These are phyloP conservation scores for Todiramphus saurophagus DNA, from an alignment of 2,113 vertebrate genomes.

Conservation along the genomic window DNA sequence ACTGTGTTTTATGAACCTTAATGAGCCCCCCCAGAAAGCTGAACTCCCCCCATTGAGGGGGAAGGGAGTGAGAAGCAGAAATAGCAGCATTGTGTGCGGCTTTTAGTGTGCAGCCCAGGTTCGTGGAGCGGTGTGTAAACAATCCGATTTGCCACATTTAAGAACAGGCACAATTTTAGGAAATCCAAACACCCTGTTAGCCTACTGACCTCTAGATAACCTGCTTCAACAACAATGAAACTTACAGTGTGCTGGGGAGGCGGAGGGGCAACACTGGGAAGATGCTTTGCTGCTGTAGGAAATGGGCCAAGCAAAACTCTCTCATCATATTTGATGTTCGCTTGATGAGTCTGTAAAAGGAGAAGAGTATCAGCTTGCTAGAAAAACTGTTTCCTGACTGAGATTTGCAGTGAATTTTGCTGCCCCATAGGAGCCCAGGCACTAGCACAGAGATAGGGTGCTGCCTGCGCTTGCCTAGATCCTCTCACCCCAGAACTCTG, in stretches of 20 bases:
- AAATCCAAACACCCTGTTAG: constrained; percentile 83
- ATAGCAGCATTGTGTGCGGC: constrained; percentile 40
- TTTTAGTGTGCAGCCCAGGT: not conserved
- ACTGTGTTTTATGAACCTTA: constrained; percentile 23
- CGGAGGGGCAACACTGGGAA: not conserved
- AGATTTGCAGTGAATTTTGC: not conserved
- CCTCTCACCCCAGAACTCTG: not conserved
- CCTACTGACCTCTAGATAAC: constrained; percentile 78
- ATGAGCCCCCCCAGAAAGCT: not conserved
- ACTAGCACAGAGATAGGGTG: fast-evolving
- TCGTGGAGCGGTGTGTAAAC: constrained; percentile 26
- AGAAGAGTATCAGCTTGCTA: constrained; percentile 12
- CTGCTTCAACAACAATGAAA: constrained; percentile 73
- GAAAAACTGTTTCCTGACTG: not conserved
- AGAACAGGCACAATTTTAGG: constrained; percentile 85
- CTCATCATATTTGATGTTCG: not conserved
- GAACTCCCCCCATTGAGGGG: not conserved
- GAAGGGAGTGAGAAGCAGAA: constrained; percentile 55
- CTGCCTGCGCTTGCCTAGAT: not conserved
- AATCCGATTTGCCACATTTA: constrained; percentile 52
- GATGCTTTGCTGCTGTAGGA: constrained; percentile 52
- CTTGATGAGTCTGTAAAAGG: constrained; percentile 6
- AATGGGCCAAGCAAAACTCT: constrained; percentile 32
- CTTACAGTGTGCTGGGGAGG: constrained; percentile 34
- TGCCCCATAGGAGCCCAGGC: not conserved